Base-by-base conservation (phyloP, 2,797 vertebrate genomes). In the Diplodus sargus region DNA sequence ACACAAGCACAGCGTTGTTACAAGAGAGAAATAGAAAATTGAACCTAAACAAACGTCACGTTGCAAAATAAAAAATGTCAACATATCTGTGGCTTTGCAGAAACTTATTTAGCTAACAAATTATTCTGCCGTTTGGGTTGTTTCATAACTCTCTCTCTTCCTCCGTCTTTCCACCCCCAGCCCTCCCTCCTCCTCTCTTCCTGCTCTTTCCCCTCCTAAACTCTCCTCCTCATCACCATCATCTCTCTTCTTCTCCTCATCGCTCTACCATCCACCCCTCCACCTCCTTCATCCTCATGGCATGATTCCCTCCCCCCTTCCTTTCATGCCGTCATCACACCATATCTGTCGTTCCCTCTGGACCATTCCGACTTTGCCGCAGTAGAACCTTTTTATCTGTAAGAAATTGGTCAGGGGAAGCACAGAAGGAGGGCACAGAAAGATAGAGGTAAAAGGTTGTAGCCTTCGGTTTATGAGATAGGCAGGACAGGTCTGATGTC, bases 311-410 rank as follows among this genome's bases (percentile, higher is more conserved):
- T 42, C 78, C 79, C 56, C 63, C 56, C 54, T 22, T 43, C 51
- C 57, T 81, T 73, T 84, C 78, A 74, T 69, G 54, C 75, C 83
- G 63, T 84, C 81, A 62, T 74, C 81, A 56, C 70, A 72, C 82
- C 78, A 47, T 87, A 78, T 85, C 86, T 83, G 65, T 51, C 53
- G 15, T 84, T 84, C 81, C 83, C 76, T 65, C 67, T 58, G 77
- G 76, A 82, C 80, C 30, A 22, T 82, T 84, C 81, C 42, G 28
- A 75, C 83, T 84, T 72, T 75, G 60, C 79, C 10, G 20, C 86
- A 61, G 79, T 76, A 59, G 81, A 92, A 70, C 54, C 66, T 85
- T 87, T 83, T 87, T 86, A 91, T 88, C 81, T 84, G 73, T 59
- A 56, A 79, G 74, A 82, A 73, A 82, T 53, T 18, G 69, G 74